A percentile compares a stretch with the other conserved stretches of the same genome.
These are phyloP conservation scores for Catonia carolina DNA, from an alignment of 2,888 invertebrate species.

Conservation along the genomic window DNA sequence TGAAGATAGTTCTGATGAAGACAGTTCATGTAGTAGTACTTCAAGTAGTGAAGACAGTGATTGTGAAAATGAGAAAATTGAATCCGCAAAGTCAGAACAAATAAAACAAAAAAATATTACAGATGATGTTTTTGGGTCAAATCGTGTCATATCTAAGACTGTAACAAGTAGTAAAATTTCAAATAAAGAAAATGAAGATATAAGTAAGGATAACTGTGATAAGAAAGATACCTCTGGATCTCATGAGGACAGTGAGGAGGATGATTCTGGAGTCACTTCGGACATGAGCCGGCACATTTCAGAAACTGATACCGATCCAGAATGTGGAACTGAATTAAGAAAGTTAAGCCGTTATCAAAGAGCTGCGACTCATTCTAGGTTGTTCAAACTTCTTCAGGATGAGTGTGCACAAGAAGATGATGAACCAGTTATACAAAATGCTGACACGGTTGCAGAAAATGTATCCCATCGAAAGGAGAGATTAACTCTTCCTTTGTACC, in stretches of 20 bases:
- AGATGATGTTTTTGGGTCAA: slow-evolving; percentile 9
- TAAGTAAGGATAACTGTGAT: slow-evolving; percentile 29
- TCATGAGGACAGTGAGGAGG: slow-evolving; percentile 49
- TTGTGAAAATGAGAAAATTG: not conserved
- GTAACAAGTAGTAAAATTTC: not conserved
- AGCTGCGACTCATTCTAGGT: slow-evolving; percentile 63
- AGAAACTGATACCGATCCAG: slow-evolving; percentile 57
- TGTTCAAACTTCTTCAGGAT: slow-evolving; percentile 59
- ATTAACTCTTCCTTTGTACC: slow-evolving; percentile 47
- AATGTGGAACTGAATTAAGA: slow-evolving; percentile 51
- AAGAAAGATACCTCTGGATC: slow-evolving; percentile 31
- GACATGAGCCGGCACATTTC: slow-evolving; percentile 62
- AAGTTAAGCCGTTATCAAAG: slow-evolving; percentile 58
- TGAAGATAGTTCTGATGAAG: slow-evolving; percentile 12
- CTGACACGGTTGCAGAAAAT: slow-evolving; percentile 38
- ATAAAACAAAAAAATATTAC: slow-evolving; percentile 8
- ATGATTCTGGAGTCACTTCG: slow-evolving; percentile 62
- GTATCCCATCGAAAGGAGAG: slow-evolving; percentile 45
- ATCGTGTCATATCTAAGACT: not conserved
- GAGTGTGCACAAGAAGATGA: slow-evolving; percentile 44
- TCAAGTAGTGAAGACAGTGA: slow-evolving; percentile 17
- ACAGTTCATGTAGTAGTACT: slow-evolving; percentile 7
- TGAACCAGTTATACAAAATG: slow-evolving; percentile 39
- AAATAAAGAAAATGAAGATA: not conserved
- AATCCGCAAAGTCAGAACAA: not conserved